Evolutionary conservation across 2,888 invertebrate genomes (phyloP).

Genomic region (Hedya salicella): DNA sequence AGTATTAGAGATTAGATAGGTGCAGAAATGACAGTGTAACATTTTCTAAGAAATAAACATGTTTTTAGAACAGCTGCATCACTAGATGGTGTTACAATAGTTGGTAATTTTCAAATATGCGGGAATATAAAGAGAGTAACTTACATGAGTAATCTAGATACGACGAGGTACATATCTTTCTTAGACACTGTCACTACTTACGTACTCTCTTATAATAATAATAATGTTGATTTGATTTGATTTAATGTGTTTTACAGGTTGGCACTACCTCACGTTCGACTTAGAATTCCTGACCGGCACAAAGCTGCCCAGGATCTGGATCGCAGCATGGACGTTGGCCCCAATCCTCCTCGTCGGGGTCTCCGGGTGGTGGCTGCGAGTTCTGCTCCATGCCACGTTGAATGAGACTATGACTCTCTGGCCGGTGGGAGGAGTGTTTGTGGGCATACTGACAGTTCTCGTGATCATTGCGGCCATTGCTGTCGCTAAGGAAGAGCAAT

Average conservation of each 20-base stretch:
- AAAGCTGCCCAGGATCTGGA: slow-evolving; percentile 70
- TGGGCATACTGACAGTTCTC: slow-evolving; percentile 68
- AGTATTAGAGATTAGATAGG: no score
- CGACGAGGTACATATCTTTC: no score
- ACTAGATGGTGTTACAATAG: no score
- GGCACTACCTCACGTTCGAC: slow-evolving; percentile 71
- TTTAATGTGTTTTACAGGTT: slow-evolving; percentile 73
- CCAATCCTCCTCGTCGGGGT: slow-evolving; percentile 69
- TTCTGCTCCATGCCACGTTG: slow-evolving; percentile 62
- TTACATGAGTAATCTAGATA: no score
- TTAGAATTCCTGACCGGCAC: slow-evolving; percentile 76
- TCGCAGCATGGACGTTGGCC: slow-evolving; percentile 70
- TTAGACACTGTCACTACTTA: no score
- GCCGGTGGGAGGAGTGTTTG: slow-evolving; percentile 69
- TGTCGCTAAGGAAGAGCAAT: slow-evolving; percentile 79
- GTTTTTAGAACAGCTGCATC: no score
- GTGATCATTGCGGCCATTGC: slow-evolving; percentile 71
- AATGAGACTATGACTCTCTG: slow-evolving; percentile 62
- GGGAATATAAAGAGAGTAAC: no score
- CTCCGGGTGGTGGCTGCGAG: slow-evolving; percentile 77
- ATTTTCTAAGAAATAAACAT: no score
- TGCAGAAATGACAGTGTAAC: no score
- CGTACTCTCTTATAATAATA: no score
- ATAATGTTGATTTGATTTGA: no score
- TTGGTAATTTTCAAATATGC: no score